Evolutionary conservation across 2,797 vertebrate species (phyloP).

Genomic region (Myiotriccus ornatus): DNA sequence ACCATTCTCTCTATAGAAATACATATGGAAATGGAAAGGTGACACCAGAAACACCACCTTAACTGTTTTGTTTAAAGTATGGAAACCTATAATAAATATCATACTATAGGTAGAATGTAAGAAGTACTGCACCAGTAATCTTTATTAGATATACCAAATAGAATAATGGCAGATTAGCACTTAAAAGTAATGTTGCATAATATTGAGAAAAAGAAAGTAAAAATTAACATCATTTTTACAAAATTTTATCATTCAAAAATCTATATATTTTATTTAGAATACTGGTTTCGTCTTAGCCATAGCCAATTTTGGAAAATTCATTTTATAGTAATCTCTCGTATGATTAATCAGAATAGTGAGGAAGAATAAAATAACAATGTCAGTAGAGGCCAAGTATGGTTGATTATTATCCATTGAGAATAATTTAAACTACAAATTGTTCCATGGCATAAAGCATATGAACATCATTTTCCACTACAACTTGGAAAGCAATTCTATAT

Average conservation of each 20-base stretch:
- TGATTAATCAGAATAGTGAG: not conserved
- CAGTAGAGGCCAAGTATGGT: not conserved
- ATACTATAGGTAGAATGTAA: not conserved
- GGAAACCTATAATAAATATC: not conserved
- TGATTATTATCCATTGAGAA: not conserved
- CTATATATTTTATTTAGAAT: not conserved
- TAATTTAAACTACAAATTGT: not conserved
- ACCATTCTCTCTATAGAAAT: not conserved
- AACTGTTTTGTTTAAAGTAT: not conserved
- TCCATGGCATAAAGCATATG: not conserved
- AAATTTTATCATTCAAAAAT: not conserved
- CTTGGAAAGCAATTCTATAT: not conserved
- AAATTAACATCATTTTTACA: not conserved
- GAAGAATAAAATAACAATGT: not conserved
- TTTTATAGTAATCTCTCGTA: not conserved
- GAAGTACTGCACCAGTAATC: not conserved
- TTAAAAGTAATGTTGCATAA: not conserved
- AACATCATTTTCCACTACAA: not conserved
- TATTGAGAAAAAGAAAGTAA: not conserved
- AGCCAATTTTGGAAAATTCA: not conserved
- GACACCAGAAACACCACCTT: not conserved
- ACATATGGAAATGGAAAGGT: not conserved
- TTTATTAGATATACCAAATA: not conserved
- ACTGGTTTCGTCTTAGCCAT: not conserved
- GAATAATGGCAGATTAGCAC: not conserved